These are phyloP conservation scores for Mormyrus proboscirostris DNA, from an alignment of 2,797 vertebrate genomes.

Conservation along the genomic window DNA sequence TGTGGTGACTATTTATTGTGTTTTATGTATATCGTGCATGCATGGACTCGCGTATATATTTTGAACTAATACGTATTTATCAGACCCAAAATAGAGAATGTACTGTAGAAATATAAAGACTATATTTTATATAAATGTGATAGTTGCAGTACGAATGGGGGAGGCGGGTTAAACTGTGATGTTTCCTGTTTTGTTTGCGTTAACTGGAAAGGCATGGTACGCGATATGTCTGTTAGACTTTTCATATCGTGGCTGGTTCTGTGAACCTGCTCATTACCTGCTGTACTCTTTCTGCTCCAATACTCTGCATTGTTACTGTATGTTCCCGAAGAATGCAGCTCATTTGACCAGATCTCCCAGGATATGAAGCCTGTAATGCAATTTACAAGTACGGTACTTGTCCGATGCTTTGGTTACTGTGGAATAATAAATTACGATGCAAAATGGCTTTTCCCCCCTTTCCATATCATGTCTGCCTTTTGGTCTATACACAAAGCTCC, in stretches of 20 bases:
- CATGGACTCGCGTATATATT: constrained; percentile 78
- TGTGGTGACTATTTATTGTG: constrained; percentile 69
- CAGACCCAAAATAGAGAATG: constrained; percentile 59
- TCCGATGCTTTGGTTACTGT: constrained; percentile 38
- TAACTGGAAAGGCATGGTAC: constrained; percentile 37
- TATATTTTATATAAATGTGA: constrained; percentile 79
- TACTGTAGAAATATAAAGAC: constrained; percentile 75
- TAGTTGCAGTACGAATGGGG: constrained; percentile 39
- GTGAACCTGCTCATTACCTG: constrained; percentile 23
- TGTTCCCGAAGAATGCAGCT: constrained; percentile 46
- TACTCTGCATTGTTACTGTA: constrained; percentile 40
- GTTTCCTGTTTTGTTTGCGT: constrained; percentile 45
- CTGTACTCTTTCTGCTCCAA: constrained; percentile 34
- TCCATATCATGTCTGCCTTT: background rate
- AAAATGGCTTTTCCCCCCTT: background rate
- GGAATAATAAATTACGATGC: constrained; percentile 35
- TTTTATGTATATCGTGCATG: constrained; percentile 67
- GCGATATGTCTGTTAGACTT: constrained; percentile 13
- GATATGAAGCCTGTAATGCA: constrained; percentile 44
- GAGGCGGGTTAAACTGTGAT: constrained; percentile 14
- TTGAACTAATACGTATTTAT: constrained; percentile 73
- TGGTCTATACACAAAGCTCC: background rate
- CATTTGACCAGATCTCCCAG: constrained; percentile 42
- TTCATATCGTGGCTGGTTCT: constrained; percentile 11
- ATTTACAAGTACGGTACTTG: constrained; percentile 45